Base-by-base conservation (phyloP, 2,888 invertebrate genomes). In the Tinea semifulvella region DNA sequence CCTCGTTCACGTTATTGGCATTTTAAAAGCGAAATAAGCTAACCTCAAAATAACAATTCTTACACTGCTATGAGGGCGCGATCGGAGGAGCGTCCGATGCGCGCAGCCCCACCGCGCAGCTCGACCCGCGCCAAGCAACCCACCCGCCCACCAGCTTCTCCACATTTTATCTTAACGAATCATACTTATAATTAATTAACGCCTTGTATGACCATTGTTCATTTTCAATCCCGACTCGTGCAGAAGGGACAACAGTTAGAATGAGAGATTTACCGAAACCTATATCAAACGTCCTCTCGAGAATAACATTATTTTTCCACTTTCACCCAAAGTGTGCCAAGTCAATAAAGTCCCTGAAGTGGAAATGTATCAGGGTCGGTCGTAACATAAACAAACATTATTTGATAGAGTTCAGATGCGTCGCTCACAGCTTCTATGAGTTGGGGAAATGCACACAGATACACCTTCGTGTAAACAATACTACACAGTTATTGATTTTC, bases 41-140 rank as follows among this genome's bases (percentile, higher is more conserved):
- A 80, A 80, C 80, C 80, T 79, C 71, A 75, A 80, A 76, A 72
- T 68, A 68, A 65, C 73, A 72, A 74, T 77, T 71, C 69, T 75
- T 66, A 71, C 68, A 69, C 68, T 74, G 70, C 68, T 66, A 64
- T 67, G 65, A 67, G 71, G 65, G 67, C 69, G 65, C 69, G 65
- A 71, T 74, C 69, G 71, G 65, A 57, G 62, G 60, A 60, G 61
- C 57, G 55, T 48, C 57, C 50, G 62, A 71, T 69, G 68, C 63
- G 57, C 58, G 58, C 63, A 62, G 61, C 57, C 52, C 55, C 48
- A 44, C 43, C 36, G 50, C 50, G 52, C 49, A 52, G 39, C 48
- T 26, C 49, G 50, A 49, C 57, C 71, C 49, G 47, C 49, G 55
- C 65, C 65, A 40, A n/a, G 19, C 40, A 20, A 2, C 22, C 22